Evolutionary conservation across 2,113 vertebrate species (phyloP).

Genomic region (Aphyosemion australe): DNA sequence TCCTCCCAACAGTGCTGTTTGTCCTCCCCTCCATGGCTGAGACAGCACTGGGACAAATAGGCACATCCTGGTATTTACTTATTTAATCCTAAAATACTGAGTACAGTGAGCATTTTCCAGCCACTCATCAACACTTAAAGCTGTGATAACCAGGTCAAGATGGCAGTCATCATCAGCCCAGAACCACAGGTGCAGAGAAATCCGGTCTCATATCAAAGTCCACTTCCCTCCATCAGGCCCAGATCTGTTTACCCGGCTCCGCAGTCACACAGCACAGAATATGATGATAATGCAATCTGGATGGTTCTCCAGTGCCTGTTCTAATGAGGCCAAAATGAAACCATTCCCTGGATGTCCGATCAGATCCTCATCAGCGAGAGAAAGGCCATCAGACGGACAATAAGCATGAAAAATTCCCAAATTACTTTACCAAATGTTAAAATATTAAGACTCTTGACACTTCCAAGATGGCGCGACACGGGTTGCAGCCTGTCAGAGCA

Average conservation of each 20-base stretch:
- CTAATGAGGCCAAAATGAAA: constrained; percentile 74
- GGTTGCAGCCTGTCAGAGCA: too few relatives aligned
- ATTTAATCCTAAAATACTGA: neutral
- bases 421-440: too few relatives aligned
- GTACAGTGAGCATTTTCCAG: neutral
- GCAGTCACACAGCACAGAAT: constrained; percentile 58
- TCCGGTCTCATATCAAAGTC: neutral
- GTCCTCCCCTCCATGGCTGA: neutral
- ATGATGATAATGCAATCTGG: constrained; percentile 69
- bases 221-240: constrained; percentile 15
- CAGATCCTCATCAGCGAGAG: constrained; percentile 47
- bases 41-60: neutral
- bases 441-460: too few relatives aligned
- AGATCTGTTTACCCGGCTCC: constrained; percentile 25
- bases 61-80: neutral
- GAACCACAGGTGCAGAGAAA: too few relatives aligned
- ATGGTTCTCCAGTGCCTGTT: constrained; percentile 66
- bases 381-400: too few relatives aligned
- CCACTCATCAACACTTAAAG: neutral
- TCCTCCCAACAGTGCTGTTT: neutral
- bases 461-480: too few relatives aligned
- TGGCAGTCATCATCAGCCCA: neutral
- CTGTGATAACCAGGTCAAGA: neutral
- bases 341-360: constrained; percentile 64
- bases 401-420: too few relatives aligned